Evolutionary conservation across 2,888 invertebrate genomes (phyloP), one percentile per base, ranked within the genome.

Genomic region (Pandemis corylana): DNA sequence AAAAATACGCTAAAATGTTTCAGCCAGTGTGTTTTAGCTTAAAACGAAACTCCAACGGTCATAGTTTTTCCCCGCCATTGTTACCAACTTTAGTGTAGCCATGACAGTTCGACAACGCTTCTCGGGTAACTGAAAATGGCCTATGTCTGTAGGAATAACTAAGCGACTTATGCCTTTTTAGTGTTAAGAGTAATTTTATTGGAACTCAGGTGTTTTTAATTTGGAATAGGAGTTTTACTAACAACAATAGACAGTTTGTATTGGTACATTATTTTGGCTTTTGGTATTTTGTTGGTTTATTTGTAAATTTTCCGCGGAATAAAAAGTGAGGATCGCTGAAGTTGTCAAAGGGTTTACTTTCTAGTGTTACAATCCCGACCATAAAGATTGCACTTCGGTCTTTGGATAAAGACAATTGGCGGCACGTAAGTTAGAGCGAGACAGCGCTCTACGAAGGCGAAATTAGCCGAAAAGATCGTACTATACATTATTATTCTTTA

Each of bases 11-110:
- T 15, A 68, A 72, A 72, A 53, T 63, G 15, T 28, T 62, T 62
- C 36, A 28, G n/a, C 68, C 9, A 12, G n/a, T 72, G 53, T 68
- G 61, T 15, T 12, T 28, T 51, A 62, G 72, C 62, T 67, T 71
- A n/a, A 61, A 28, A 9, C 51, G n/a, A n/a, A 67, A 72, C 67
- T 67, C 56, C 66, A n/a, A 28, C 66, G 72, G 61, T 41, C 53
- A 72, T 62, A 72, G 72, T 72, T 72, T 72, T 67, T 72, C 72
- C 71, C 71, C n/a, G 10, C 59, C 5, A 59, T 59, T 59, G 72
- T 44, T 68, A 63, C 67, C 42, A 72, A 72, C 67, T 72, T 59
- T 59, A 59, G 28, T 59, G 59, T 28, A 59, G 62, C 53, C 67
- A 72, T 72, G 72, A 63, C 72, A 72, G 72, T 53, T 62, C 3